Conservation (phyloP, 2,113 vertebrate genomes). For the Urocolius indicus region DNA sequence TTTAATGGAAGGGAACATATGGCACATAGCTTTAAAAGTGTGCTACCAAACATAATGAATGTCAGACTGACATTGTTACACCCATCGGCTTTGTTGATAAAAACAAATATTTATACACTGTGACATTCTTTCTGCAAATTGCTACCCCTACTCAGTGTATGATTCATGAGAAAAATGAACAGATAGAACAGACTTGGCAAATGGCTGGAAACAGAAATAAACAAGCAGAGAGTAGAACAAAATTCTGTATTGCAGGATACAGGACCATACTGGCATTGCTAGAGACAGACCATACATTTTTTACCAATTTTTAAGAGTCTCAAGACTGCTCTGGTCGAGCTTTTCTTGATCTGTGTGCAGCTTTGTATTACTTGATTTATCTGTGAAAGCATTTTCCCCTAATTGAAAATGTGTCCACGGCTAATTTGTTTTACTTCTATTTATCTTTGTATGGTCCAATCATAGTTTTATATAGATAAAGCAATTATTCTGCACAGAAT, state of each 20-base stretch:
- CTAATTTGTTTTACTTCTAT: not conserved
- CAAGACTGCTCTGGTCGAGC: not conserved
- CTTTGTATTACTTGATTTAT: not conserved
- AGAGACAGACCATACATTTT: not conserved
- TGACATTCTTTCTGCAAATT: constrained; percentile 56
- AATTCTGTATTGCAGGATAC: not conserved
- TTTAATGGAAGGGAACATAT: constrained; percentile 48
- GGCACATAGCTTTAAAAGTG: constrained; percentile 24
- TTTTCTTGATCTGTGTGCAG: not conserved
- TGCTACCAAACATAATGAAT: constrained; percentile 29
- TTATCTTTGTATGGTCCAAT: not conserved
- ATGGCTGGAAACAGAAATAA: constrained; percentile 23
- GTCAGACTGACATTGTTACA: constrained; percentile 54
- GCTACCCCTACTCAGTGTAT: constrained; percentile 30
- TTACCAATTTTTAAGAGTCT: not conserved
- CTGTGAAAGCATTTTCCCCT: not conserved
- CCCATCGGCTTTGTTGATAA: constrained; percentile 56
- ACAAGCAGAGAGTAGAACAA: not conserved
- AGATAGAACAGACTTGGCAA: constrained; percentile 39
- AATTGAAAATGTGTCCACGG: not conserved
- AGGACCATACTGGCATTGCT: not conserved
- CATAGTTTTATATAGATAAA: not conserved
- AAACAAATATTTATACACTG: constrained; percentile 52
- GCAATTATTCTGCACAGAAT: not conserved
- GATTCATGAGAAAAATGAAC: constrained; percentile 51